Conservation (phyloP, 2,888 invertebrate species). For the Ametastegia equiseti region DNA sequence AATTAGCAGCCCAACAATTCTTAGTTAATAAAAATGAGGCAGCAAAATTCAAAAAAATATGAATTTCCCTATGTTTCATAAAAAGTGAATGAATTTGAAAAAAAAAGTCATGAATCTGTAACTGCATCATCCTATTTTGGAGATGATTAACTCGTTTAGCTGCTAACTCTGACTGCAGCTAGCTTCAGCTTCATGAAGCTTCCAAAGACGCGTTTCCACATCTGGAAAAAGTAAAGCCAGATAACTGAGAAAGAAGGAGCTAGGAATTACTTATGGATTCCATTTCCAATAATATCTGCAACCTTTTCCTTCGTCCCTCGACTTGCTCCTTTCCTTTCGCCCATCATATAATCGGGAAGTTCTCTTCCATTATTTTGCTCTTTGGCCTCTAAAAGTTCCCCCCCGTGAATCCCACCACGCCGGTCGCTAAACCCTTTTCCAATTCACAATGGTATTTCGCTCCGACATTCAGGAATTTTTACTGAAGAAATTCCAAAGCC, state of each 20-base stretch:
- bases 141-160: no score
- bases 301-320: neutral
- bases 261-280: constrained; percentile 12
- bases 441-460: constrained; percentile 33
- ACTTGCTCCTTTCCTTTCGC: neutral
- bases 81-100: no score
- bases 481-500: constrained; percentile 45
- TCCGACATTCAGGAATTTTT: constrained; percentile 45
- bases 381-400: neutral
- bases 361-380: neutral
- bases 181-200: no score
- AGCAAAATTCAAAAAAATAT: no score
- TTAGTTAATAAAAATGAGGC: no score
- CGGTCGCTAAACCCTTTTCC: constrained; percentile 26
- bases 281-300: constrained; percentile 1
- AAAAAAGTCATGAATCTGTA: no score
- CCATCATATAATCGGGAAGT: neutral
- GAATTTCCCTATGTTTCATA: no score
- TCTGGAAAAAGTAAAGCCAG: neutral
- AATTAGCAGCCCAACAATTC: no score
- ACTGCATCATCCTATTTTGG: no score
- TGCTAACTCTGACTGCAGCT: no score
- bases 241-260: neutral
- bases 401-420: neutral
- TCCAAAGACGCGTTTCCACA: no score